These are phyloP conservation scores for Coregonus ussuriensis DNA, from an alignment of 2,797 vertebrate genomes.

Conservation along the genomic window DNA sequence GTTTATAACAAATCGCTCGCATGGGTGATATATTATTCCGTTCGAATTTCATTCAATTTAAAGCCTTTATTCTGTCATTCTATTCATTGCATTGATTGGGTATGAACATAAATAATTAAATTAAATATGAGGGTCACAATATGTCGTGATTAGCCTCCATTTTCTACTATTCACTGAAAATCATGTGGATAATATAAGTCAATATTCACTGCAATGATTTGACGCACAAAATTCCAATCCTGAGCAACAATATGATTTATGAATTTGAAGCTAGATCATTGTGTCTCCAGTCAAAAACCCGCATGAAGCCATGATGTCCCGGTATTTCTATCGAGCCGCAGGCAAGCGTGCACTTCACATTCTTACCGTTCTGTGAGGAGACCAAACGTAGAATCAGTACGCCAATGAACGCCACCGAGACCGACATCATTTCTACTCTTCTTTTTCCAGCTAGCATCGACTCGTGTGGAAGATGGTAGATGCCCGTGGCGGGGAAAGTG, in stretches of 20 bases:
- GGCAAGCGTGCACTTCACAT: neutral
- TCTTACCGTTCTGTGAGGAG: constrained; percentile 78
- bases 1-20: constrained; percentile 7
- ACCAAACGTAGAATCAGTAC: constrained; percentile 74
- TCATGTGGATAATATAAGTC: neutral
- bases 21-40: neutral
- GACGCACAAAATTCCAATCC: neutral
- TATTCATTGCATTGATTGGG: neutral
- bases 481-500: constrained; percentile 39
- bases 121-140: neutral
- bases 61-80: neutral
- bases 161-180: neutral
- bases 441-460: constrained; percentile 66
- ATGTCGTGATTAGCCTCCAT: neutral
- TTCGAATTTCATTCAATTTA: neutral
- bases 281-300: constrained; percentile 15
- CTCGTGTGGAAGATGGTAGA: constrained; percentile 37
- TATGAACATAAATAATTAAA: neutral
- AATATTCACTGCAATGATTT: neutral
- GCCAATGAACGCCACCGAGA: constrained; percentile 65
- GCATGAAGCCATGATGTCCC: constrained; percentile 28
- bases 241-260: neutral
- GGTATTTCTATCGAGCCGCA: neutral
- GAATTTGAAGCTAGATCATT: neutral
- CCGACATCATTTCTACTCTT: constrained; percentile 70